Conservation (phyloP, 2,888 invertebrate species). For the Ditula angustiorana region DNA sequence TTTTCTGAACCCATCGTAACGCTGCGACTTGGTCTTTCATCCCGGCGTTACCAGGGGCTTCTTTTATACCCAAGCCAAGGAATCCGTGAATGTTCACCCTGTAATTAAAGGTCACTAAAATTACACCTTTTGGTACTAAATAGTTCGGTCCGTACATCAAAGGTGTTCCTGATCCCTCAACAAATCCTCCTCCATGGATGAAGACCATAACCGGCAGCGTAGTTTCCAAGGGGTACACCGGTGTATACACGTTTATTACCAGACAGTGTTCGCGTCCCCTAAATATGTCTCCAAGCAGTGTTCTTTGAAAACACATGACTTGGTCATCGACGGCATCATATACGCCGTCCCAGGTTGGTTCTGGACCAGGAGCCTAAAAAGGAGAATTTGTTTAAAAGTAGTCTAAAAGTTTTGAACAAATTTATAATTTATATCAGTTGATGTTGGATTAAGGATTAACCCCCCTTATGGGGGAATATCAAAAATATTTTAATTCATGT, state of each 20-base stretch:
- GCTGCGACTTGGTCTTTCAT: conserved; percentile 74
- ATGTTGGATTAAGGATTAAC: no score
- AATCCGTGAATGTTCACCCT: conserved; percentile 73
- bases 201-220: conserved; percentile 72
- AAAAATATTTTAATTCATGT: no score
- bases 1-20: conserved; percentile 66
- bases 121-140: conserved; percentile 63
- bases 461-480: no score
- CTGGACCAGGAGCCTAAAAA: conserved; percentile 69
- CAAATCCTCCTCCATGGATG: conserved; percentile 75
- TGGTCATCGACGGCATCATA: conserved; percentile 69
- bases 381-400: no score
- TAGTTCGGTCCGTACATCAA: conserved; percentile 68
- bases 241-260: conserved; percentile 67
- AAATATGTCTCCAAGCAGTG: background rate
- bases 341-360: conserved; percentile 64
- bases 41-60: conserved; percentile 72
- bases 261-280: conserved; percentile 58
- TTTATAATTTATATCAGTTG: no score
- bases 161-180: conserved; percentile 60
- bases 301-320: conserved; percentile 59
- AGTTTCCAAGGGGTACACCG: conserved; percentile 49
- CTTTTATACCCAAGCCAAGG: conserved; percentile 66
- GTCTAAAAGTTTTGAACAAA: no score
- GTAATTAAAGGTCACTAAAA: conserved; percentile 72